Conservation (phyloP, 2,797 vertebrate genomes). For the Crenichthys baileyi region DNA sequence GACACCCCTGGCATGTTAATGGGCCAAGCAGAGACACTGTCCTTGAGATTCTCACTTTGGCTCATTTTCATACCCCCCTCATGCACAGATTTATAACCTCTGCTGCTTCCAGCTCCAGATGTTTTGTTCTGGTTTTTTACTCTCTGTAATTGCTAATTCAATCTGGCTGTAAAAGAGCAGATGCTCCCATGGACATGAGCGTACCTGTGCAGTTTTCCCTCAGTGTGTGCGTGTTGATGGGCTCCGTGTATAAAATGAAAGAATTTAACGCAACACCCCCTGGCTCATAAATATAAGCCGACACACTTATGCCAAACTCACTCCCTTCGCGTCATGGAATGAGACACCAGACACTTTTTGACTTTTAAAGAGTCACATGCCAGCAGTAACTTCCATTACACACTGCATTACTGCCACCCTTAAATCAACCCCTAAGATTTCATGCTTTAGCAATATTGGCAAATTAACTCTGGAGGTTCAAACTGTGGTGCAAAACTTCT, state of each 20-base stretch:
- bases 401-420: constrained; percentile 50
- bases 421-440: constrained; percentile 64
- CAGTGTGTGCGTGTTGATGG: constrained; percentile 30
- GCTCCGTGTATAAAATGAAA: constrained; percentile 61
- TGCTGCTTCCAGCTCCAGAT: constrained; percentile 83
- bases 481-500: constrained; percentile 63
- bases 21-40: constrained; percentile 76
- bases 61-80: constrained; percentile 80
- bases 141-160: constrained; percentile 85
- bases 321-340: constrained; percentile 44
- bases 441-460: constrained; percentile 50
- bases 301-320: constrained; percentile 61
- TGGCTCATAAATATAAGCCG: constrained; percentile 73
- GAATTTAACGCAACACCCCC: constrained; percentile 68
- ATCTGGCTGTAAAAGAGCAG: constrained; percentile 84
- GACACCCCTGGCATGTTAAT: constrained; percentile 79
- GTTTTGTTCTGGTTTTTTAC: constrained; percentile 81
- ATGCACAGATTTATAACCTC: constrained; percentile 80
- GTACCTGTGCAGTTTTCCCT: constrained; percentile 70
- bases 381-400: constrained; percentile 69
- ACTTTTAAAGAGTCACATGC: constrained; percentile 45
- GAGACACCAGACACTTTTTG: constrained; percentile 41
- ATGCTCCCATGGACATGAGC: constrained; percentile 74
- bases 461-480: constrained; percentile 55
- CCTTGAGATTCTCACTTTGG: constrained; percentile 81